Conservation (phyloP, 2,888 invertebrate species). For the Scaptomyza tumidula region DNA sequence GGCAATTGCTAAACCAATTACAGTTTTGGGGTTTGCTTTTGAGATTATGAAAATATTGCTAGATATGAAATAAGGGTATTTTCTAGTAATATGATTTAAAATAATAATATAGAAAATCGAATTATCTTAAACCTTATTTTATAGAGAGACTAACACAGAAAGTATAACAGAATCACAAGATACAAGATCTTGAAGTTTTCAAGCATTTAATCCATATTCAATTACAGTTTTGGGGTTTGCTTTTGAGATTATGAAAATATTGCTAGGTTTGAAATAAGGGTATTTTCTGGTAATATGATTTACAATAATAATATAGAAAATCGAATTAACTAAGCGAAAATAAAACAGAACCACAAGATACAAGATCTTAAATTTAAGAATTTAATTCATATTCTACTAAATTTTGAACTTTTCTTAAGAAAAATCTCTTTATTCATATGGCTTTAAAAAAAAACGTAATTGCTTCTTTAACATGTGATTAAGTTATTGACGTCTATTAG, state of each 20-base stretch:
- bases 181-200: too few relatives aligned
- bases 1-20: slow-evolving; percentile 34
- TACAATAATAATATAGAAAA: neutral
- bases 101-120: neutral
- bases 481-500: slow-evolving; percentile 60
- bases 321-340: neutral
- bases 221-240: slow-evolving; percentile 27
- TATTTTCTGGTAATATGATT: neutral
- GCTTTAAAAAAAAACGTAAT: neutral
- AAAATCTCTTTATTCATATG: neutral
- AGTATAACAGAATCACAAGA: too few relatives aligned
- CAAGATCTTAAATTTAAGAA: too few relatives aligned
- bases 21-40: slow-evolving; percentile 6
- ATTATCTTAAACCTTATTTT: neutral
- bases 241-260: slow-evolving; percentile 1
- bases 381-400: neutral
- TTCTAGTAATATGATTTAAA: neutral
- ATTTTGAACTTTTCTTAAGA: neutral
- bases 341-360: neutral
- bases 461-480: slow-evolving; percentile 40
- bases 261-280: neutral
- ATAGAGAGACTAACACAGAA: neutral
- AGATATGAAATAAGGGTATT: neutral
- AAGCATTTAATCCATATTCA: too few relatives aligned
- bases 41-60: neutral